A percentile compares a stretch with the other conserved stretches of the same genome.
Conservation (phyloP, 2,888 invertebrate species). For the Rhogogaster chlorosoma region DNA sequence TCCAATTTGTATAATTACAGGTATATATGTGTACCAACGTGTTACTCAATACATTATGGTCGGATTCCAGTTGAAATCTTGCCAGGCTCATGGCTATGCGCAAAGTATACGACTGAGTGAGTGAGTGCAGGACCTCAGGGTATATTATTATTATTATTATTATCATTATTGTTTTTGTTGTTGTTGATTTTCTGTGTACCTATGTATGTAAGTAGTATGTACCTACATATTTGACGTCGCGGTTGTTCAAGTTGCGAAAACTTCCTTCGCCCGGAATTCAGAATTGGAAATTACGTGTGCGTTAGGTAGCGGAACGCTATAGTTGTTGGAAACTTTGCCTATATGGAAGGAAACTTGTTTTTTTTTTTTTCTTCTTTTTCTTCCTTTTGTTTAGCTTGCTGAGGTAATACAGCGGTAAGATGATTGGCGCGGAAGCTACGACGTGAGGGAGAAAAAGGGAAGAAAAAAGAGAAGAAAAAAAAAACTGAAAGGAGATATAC, state of each 20-base stretch:
- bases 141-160: background rate
- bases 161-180: background rate
- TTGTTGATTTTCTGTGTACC: background rate
- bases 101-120: background rate
- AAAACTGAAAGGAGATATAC: background rate
- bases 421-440: background rate
- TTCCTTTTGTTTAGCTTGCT: background rate
- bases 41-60: background rate
- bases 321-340: background rate
- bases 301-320: slow-evolving; percentile 5
- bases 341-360: slow-evolving; percentile 6
- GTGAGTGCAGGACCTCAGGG: background rate
- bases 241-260: slow-evolving; percentile 32
- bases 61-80: background rate
- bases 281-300: slow-evolving; percentile 35
- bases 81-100: background rate
- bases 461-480: background rate
- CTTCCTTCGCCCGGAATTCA: slow-evolving; percentile 6
- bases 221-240: slow-evolving; percentile 7
- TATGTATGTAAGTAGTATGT: background rate
- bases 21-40: background rate
- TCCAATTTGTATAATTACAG: slow-evolving; percentile 39
- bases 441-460: background rate
- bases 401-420: slow-evolving; percentile 6
- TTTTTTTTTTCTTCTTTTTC: background rate